Base-by-base conservation (phyloP, 1,140 invertebrate species). In the Zophobas morio region DNA sequence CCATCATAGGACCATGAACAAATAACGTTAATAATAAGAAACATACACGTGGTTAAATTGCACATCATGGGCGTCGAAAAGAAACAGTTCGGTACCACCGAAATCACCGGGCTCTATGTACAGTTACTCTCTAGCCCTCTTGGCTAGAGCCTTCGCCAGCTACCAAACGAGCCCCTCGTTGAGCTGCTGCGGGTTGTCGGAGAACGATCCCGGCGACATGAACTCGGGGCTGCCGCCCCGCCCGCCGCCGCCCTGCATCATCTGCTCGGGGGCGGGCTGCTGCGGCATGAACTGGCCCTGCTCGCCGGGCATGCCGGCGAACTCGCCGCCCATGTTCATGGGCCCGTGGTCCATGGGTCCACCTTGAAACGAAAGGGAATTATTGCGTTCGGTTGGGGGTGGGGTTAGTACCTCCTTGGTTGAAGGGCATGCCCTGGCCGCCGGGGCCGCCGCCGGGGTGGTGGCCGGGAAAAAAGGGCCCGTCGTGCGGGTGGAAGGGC, bases 401-500 rank as follows among this genome's bases (percentile, higher is more conserved):
- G 36, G 2, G 20, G 37, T 35, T 63, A 57, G 34, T 90, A 90
- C 92, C 93, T 88, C 91, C 93, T 85, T 91, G 91, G 79, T 90
- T 91, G 82, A 94, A 94, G 33, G 93, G 92, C 89, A 92, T 91
- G 33, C 92, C 90, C 75, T 92, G 93, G 57, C 93, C 94, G n/a
- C 86, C 83, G 33, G 92, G 90, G 51, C 92, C 93, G 53, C 92
- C 93, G 1, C 94, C 92, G 84, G 94, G 93, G 87, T 92, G 91
- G 72, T 92, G 93, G 42, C 92, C 91, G 70, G 92, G 90, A 87
- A 96, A 97, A 88, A 96, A 97, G 40, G 91, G 91, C 5, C 89
- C 90, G 83, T 97, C 95, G 87, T 95, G 95, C 81, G 94, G 94
- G 88, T 96, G 95, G 82, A 94, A 93, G 73, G 94, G 94, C 66